Evolutionary conservation across 2,113 vertebrate genomes (phyloP), one percentile per base, ranked within the genome.

Genomic region (Odontophorus gujanensis): DNA sequence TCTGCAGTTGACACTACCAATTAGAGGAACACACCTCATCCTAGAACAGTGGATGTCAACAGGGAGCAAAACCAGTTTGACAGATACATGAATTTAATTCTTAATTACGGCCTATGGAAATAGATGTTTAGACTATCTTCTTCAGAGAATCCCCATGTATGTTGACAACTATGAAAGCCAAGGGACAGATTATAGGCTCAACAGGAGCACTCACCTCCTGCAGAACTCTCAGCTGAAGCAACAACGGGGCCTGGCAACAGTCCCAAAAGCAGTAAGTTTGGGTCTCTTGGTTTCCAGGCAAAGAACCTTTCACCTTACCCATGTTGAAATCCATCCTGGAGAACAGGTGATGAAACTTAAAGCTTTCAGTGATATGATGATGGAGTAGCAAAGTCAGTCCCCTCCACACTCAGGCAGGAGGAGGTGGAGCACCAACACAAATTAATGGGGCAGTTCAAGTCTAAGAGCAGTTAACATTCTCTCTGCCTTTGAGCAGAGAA

Each of bases 291-390:
- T 61, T 82, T 61, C 12, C 48, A 51, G 43, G 48, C 30, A n/a
- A 61, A 40, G 3, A 1, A 2, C 18, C 26, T 57, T 66, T 47
- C 10, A 59, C 7, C 13, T 20, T 13, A 18, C 1, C 0, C 17
- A 22, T 30, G 7, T 38, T 32, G 62, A 85, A 91, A 93, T 26
- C 34, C 59, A 43, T 10, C 43, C 53, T 30, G 63, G 25, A 45
- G 14, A 10, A 55, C 6, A 14, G 36, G 38, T 34, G 78, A 61
- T 32, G 63, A 16, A 68, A 30, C 17, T 61, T 55, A 62, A 20
- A 68, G 65, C 20, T 73, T 69, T n/a, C 30, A n/a, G 5, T 11
- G 69, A 59, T 9, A 14, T 3, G 19, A 57, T 51, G 43, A 42
- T 3, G 2, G 34, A 18, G 7, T 4, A 19, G 19, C 45, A 17